A percentile compares a stretch with the other conserved stretches of the same genome.
Conservation (phyloP, 2,797 vertebrate genomes). For the Ctenosaura bakeri region DNA sequence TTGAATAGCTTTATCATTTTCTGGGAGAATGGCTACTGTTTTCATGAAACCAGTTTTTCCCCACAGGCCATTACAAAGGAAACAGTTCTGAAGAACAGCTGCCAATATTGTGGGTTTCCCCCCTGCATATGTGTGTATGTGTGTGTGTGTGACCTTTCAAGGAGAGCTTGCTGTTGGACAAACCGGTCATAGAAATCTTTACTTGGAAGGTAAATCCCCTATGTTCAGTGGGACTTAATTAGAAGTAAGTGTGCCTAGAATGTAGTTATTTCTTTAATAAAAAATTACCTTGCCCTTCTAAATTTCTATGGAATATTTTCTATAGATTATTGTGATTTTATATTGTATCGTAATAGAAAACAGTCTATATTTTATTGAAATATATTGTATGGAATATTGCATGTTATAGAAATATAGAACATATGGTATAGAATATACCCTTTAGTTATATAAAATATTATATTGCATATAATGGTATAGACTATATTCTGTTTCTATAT, state of each 20-base stretch:
- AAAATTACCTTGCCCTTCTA: neutral
- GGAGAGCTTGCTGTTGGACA: constrained; percentile 35
- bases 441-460: too few relatives aligned
- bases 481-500: too few relatives aligned
- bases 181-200: neutral
- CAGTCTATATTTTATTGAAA: too few relatives aligned
- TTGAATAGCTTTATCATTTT: constrained; percentile 14
- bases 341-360: too few relatives aligned
- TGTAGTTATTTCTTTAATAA: neutral
- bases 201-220: neutral
- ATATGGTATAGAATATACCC: too few relatives aligned
- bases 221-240: neutral
- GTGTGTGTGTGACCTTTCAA: constrained; percentile 18
- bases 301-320: neutral
- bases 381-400: too few relatives aligned
- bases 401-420: too few relatives aligned
- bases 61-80: constrained; percentile 32
- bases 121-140: too few relatives aligned
- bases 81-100: constrained; percentile 1
- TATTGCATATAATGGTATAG: too few relatives aligned
- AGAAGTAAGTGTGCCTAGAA: neutral
- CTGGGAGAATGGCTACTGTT: constrained; percentile 7
- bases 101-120: neutral
- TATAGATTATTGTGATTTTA: too few relatives aligned
- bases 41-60: neutral